Evolutionary conservation across 1,140 invertebrate genomes (phyloP), one percentile per base, ranked within the genome.

Genomic region (Micrasema longulum): DNA sequence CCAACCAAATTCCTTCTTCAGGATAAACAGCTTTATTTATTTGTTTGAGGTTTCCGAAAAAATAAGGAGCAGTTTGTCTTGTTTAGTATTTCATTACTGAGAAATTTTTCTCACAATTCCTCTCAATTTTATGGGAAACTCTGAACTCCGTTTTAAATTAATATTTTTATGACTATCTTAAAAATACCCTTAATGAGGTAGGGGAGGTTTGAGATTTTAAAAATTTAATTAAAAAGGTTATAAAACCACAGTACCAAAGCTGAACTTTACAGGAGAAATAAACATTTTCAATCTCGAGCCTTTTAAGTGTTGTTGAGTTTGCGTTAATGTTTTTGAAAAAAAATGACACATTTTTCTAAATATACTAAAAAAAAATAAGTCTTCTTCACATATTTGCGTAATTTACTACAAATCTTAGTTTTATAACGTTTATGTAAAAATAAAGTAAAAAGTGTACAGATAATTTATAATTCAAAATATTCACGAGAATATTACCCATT

Each of bases 141-240:
- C 31, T 12, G 20, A 38, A 16, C 53, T 35, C 53, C 18, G 23
- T 57, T 57, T 53, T 36, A 35, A 57, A 57, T 57, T n/a, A 57
- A 57, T 57, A 38, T 57, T 57, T 57, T 57, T 38, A 57, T n/a
- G 53, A 57, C 26, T 36, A 14, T 18, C 53, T 57, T 57, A 36
- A 57, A 57, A 38, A 7, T 38, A 11, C 53, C 14, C 12, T 57
- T 36, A 18, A 57, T 38, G 53, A 35, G 31, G 31, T 57, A 57
- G 36, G 53, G 26, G 36, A 57, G 31, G 53, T 35, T 16, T 6
- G 31, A 38, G 53, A 57, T 36, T 38, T 55, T 57, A 16, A 6
- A 14, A 57, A 57, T 57, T 57, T 57, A 26, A 57, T 57, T 57
- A 57, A 57, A 57, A 57, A 38, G 35, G 26, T 14, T 18, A 38